phyloP scores from a whole-genome alignment of 2,888 invertebrate genomes.

The Trissolcus japonicus region DNA sequence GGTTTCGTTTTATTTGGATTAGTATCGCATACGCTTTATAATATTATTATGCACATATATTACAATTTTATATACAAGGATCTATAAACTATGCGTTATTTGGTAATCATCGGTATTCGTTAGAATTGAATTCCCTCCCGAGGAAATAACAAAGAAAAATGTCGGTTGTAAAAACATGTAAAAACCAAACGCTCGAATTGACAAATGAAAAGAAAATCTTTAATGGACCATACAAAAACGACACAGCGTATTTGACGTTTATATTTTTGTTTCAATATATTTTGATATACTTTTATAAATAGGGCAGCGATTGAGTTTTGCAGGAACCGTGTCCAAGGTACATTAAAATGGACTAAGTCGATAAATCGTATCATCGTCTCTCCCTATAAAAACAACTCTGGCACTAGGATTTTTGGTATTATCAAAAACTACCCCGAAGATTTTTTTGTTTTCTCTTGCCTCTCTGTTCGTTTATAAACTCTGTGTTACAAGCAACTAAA shows the following conservation, averaged over 20 bases:
- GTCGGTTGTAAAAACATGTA: slow-evolving; percentile 50
- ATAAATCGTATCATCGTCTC: slow-evolving; percentile 24
- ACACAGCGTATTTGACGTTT: slow-evolving; percentile 36
- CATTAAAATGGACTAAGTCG: slow-evolving; percentile 64
- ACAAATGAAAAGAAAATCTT: slow-evolving; percentile 59
- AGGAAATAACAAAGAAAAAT: slow-evolving; percentile 56
- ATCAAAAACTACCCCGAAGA: slow-evolving; percentile 56
- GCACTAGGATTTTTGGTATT: slow-evolving; percentile 55
- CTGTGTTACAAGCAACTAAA: slow-evolving; percentile 53
- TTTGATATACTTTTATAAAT: slow-evolving; percentile 58
- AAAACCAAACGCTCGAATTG: slow-evolving; percentile 51
- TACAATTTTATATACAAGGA: slow-evolving; percentile 75
- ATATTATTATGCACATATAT: slow-evolving; percentile 75
- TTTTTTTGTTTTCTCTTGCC: slow-evolving; percentile 10
- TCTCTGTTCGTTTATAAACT: slow-evolving; percentile 40
- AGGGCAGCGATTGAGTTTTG: slow-evolving; percentile 64
- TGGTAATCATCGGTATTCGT: slow-evolving; percentile 60
- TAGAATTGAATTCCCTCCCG: slow-evolving; percentile 59
- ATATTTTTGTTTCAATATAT: slow-evolving; percentile 4
- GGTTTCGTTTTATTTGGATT: slow-evolving; percentile 73
- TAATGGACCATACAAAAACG: slow-evolving; percentile 30
- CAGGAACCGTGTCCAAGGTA: slow-evolving; percentile 67
- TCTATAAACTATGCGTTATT: slow-evolving; percentile 69
- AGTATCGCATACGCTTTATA: slow-evolving; percentile 68
- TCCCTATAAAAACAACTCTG: slow-evolving; percentile 56